Percentiles rank a stretch among this genome's conserved stretches.
These are phyloP conservation scores for Hippotragus niger DNA, from an alignment of 2,113 vertebrate genomes.

Conservation along the genomic window DNA sequence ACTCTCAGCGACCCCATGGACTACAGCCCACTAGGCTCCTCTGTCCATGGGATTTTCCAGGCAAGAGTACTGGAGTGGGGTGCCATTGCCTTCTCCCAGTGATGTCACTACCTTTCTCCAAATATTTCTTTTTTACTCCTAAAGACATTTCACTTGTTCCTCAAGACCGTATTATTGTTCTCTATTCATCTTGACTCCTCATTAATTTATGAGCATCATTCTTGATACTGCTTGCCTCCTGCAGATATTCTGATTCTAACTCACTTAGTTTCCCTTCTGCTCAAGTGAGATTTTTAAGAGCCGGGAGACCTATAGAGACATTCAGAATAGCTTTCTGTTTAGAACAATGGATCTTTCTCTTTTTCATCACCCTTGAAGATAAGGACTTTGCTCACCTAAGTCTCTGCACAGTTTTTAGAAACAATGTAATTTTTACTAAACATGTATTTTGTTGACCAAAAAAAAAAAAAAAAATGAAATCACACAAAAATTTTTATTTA, in stretches of 20 bases:
- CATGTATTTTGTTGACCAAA: not conserved
- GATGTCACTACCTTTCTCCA: not conserved
- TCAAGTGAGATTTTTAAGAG: not conserved
- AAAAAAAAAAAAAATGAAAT: not conserved
- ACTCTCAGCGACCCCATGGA: no score
- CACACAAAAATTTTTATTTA: not conserved
- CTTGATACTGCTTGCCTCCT: not conserved
- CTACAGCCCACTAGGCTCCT: no score
- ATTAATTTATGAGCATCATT: constrained; percentile 35
- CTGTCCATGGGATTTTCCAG: no score
- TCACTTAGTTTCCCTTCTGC: not conserved
- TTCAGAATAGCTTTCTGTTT: not conserved
- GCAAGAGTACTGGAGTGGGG: no score
- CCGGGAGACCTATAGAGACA: not conserved
- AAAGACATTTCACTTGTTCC: not conserved
- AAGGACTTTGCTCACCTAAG: not conserved
- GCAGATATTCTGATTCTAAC: not conserved
- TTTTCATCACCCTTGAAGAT: not conserved
- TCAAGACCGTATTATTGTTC: not conserved
- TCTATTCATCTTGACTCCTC: constrained; percentile 11
- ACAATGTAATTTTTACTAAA: not conserved
- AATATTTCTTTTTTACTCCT: not conserved
- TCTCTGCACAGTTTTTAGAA: not conserved
- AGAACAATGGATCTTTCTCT: not conserved
- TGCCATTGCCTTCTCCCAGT: no score